Base-by-base conservation (phyloP, 1,140 invertebrate genomes). In the Macrocentrus cingulum region DNA sequence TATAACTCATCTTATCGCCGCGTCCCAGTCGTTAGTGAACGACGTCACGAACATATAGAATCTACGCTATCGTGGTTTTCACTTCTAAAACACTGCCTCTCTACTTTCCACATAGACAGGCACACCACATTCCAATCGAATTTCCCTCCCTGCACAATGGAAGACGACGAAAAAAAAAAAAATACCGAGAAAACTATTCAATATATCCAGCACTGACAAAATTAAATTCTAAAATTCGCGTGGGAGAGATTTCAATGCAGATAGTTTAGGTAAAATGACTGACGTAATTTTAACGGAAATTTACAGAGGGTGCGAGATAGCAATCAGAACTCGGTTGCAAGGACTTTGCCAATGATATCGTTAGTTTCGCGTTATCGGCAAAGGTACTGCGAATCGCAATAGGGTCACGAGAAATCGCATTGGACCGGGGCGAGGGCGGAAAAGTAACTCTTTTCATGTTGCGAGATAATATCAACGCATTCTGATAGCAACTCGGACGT, bases 51-150 rank as follows among this genome's bases (percentile, higher is more conserved):
- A 11, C 11, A 29, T 20, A 44, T 22, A 42, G 39, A 25, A 44
- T 23, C n/a, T 46, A 23, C 20, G 41, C 42, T 54, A n/a, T n/a
- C n/a, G n/a, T 54, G 42, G 45, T 54, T 19, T n/a, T 39, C 39
- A 41, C 22, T n/a, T 54, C 13, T 25, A 29, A 54, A 50, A 18
- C 34, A 25, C n/a, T 46, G 29, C 29, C 29, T n/a, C 44, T 46
- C 13, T 9, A 6, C 11, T 23, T 46, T 25, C 7, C 44, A 25
- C 29, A 20, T 46, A 46, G 6, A 6, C 11, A 34, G 29, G n/a
- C n/a, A n/a, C n/a, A n/a, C n/a, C 29, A 34, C 11, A 46, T n/a
- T 18, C 19, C 13, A 7, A 34, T 11, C 6, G 11, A 34, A 7
- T 6, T 34, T 34, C 11, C 6, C 11, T 34, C 29, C n/a, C n/a